phyloP scores from a whole-genome alignment of 2,888 invertebrate genomes.

The Dastarcus helophoroides region DNA sequence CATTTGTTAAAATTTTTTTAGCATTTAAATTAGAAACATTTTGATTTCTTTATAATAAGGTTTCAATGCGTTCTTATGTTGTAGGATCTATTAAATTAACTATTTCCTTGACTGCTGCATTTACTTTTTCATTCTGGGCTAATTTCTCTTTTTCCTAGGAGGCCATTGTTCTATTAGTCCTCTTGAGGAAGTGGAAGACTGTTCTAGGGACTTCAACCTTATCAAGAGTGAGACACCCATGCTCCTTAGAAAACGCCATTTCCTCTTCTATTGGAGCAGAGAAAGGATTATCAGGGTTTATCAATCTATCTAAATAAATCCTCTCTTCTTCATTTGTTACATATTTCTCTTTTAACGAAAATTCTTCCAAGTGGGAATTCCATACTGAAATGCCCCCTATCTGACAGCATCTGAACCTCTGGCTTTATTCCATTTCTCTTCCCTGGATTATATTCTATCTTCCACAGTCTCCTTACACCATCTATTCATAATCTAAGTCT shows the following conservation, averaged over 20 bases:
- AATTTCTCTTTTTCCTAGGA: slow-evolving; percentile 7
- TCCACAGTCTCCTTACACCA: slow-evolving; percentile 16
- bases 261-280: too few species aligned
- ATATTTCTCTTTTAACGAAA: slow-evolving; percentile 4
- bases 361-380: slow-evolving; percentile 9
- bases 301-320: too few species aligned
- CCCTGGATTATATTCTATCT: slow-evolving; percentile 12
- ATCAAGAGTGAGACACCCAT: slow-evolving; percentile 6
- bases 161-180: slow-evolving; percentile 10
- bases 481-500: slow-evolving; percentile 14
- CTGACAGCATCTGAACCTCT: slow-evolving; percentile 5
- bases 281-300: too few species aligned
- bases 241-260: slow-evolving; percentile 14
- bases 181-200: slow-evolving; percentile 10
- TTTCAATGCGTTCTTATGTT: too few species aligned
- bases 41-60: too few species aligned
- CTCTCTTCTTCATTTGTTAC: too few species aligned
- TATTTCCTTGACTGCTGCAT: slow-evolving; percentile 3
- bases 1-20: too few species aligned
- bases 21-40: too few species aligned
- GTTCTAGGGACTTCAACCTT: slow-evolving; percentile 10
- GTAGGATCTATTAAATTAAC: slow-evolving; percentile 4
- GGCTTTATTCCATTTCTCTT: slow-evolving; percentile 6
- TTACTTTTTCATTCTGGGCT: slow-evolving; percentile 4
- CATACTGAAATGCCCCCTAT: slow-evolving; percentile 9